A percentile compares a stretch with the other conserved stretches of the same genome.
Evolutionary conservation across 2,113 vertebrate species (phyloP).

Genomic region (Centropus bengalensis): DNA sequence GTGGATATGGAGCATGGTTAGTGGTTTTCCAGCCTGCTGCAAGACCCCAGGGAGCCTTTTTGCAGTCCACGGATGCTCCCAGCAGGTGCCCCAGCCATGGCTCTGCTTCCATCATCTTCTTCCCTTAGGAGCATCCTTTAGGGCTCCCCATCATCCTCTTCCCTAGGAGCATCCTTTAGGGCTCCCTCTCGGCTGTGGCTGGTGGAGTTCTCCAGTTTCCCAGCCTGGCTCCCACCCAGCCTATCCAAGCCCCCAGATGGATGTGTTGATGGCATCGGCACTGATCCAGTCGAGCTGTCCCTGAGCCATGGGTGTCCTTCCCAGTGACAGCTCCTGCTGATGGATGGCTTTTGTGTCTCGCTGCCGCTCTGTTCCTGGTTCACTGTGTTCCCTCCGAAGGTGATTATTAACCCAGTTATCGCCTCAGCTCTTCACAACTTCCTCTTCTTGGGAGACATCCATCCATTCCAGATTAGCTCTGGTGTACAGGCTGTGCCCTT

Average conservation of each 20-base stretch:
- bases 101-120: background rate
- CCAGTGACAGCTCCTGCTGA: background rate
- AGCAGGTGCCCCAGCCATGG: background rate
- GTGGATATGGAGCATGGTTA: background rate
- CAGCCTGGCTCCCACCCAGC: background rate
- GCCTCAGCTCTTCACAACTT: background rate
- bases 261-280: background rate
- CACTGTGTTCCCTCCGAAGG: background rate
- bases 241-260: background rate
- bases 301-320: background rate
- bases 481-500: background rate
- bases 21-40: background rate
- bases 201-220: background rate
- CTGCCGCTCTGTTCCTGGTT: background rate
- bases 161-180: background rate
- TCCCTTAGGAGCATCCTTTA: background rate
- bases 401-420: background rate
- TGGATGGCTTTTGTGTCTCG: background rate
- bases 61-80: background rate
- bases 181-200: fast-evolving
- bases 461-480: background rate
- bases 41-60: background rate
- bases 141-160: background rate
- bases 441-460: background rate
- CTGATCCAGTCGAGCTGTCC: fast-evolving